Base-by-base conservation (phyloP, 2,113 vertebrate genomes). In the Ornithorhynchus anatinus region DNA sequence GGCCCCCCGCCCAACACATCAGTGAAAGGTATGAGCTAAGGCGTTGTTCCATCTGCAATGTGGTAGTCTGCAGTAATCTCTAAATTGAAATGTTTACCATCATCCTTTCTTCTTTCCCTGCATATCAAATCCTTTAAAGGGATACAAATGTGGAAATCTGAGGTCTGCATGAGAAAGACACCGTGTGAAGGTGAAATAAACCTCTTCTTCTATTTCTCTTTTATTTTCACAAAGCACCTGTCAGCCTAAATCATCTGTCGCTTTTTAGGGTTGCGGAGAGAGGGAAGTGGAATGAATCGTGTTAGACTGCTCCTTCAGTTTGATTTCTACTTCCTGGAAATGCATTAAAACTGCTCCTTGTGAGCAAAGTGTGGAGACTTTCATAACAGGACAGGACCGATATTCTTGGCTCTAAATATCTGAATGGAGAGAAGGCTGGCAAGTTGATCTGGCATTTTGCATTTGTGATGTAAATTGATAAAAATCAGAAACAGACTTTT, bases 1-100 rank as follows among this genome's bases (percentile, higher is more conserved):
- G 97, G 96, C 60, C 97, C 98, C 65, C 98, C 98, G n/a, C 98
- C 98, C 36, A 99, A 99, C 90, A 99, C 97, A 50, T 99, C 97
- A 48, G 97, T 99, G 39, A 99, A 99, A 99, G 97, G 97, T 99
- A 94, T 88, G 91, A 70, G 20, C 80, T 77, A 78, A 81, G 80
- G 52, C 44, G 16, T 73, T 69, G 35, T 64, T 39, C n/a, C 15
- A 10, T 83, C 5, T 81, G 25, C 13, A 85, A 54, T 88, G 37
- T 84, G 79, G 72, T 75, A 82, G 74, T 75, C 75, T 82, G 44
- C 72, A 70, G 39, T 63, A 80, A 62, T 64, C 59, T 86, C 53
- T 89, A 53, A 84, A 62, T 82, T 81, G 77, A 93, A 89, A 79
- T 92, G 87, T 91, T 94, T 85, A 93, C 88, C 80, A 51, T 87